Conservation (phyloP, 2,113 vertebrate genomes). For the Galemys pyrenaicus region DNA sequence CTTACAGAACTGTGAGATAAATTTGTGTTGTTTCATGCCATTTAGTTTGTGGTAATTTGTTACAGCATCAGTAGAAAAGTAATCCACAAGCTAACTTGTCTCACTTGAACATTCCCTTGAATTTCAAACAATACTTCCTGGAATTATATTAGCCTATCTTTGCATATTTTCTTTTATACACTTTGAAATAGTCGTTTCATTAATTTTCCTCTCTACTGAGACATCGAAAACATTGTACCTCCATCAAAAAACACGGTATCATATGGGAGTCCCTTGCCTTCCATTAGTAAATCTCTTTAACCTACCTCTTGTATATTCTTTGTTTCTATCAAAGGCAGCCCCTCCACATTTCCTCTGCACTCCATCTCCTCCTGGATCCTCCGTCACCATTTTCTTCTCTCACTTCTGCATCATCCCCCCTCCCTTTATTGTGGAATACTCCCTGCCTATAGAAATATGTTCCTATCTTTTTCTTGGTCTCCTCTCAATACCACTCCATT, state of each 20-base stretch:
- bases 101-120: slow-evolving; percentile 12
- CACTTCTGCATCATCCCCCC: neutral
- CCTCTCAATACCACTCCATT: neutral
- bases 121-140: neutral
- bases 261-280: neutral
- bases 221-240: neutral
- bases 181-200: neutral
- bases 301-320: slow-evolving; percentile 9
- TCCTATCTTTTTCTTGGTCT: neutral
- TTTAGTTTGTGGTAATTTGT: neutral
- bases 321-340: neutral
- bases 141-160: neutral
- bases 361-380: neutral
- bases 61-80: neutral
- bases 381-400: neutral
- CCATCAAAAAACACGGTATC: neutral
- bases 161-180: neutral
- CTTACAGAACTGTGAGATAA: slow-evolving; percentile 14
- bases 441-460: neutral
- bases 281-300: slow-evolving; percentile 4
- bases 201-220: slow-evolving; percentile 26
- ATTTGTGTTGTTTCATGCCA: neutral
- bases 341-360: neutral
- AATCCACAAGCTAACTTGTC: neutral
- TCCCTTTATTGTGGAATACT: neutral